Percentiles rank a stretch among this genome's conserved stretches.
These are phyloP conservation scores for Hystrix brachyura DNA, from an alignment of 2,113 vertebrate species.

Conservation along the genomic window DNA sequence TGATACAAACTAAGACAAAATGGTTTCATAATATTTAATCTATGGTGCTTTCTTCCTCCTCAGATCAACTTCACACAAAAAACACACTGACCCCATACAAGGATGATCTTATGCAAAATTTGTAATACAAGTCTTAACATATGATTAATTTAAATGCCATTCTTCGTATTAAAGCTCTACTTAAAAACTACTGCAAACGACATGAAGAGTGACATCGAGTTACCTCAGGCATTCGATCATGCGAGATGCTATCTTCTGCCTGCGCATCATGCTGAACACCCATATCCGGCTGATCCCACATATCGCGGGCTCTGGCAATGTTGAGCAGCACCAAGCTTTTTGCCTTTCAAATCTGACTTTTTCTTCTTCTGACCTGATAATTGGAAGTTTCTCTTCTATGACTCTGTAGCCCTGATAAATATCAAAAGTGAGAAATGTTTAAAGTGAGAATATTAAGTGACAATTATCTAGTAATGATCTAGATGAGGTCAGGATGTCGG, in stretches of 20 bases:
- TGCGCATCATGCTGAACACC: slow-evolving; percentile 98
- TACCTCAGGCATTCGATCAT: slow-evolving; percentile 99
- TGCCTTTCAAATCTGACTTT: slow-evolving; percentile 97
- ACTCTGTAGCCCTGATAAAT: slow-evolving; percentile 95
- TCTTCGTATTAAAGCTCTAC: slow-evolving; percentile 27
- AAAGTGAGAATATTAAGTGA: slow-evolving; percentile 43
- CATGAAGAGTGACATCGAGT: neutral
- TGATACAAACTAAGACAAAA: neutral
- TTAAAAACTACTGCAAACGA: slow-evolving; percentile 46
- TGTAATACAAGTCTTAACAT: slow-evolving; percentile 25
- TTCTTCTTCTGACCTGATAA: slow-evolving; percentile 94
- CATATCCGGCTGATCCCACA: slow-evolving; percentile 99
- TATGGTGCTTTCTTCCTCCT: neutral
- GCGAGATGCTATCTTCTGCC: slow-evolving; percentile 96
- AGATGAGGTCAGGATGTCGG: neutral
- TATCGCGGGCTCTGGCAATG: slow-evolving; percentile 95
- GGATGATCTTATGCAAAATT: slow-evolving; percentile 19
- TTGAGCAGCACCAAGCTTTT: slow-evolving; percentile 99
- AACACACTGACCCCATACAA: neutral
- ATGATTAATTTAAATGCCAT: neutral
- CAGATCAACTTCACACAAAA: slow-evolving; percentile 33
- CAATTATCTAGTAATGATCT: neutral
- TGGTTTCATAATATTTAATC: slow-evolving; percentile 12
- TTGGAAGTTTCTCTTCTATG: slow-evolving; percentile 94
- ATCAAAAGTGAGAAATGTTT: neutral